A percentile compares a stretch with the other conserved stretches of the same genome.
phyloP scores from a whole-genome alignment of 2,797 vertebrate species.

The Alectoris magna region DNA sequence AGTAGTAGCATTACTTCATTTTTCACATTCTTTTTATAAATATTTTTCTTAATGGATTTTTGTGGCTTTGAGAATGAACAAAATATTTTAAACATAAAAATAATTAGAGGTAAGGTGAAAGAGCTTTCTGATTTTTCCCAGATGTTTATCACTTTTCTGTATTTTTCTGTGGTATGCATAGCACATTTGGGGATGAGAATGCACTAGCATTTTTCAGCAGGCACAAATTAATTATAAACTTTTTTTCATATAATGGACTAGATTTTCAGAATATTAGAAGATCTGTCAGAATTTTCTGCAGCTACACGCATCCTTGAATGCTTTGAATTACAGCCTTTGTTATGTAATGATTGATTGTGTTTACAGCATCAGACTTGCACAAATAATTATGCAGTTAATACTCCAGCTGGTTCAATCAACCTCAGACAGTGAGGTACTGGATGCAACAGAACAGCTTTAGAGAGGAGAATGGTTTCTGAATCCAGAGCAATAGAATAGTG shows the following conservation, averaged over 20 bases:
- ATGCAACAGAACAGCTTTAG: fast-evolving
- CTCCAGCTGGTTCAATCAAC: background rate
- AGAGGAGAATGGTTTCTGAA: background rate
- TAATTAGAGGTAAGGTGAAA: background rate
- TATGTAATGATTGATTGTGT: background rate
- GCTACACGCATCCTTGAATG: fast-evolving
- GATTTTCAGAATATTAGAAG: background rate
- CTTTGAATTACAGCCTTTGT: background rate
- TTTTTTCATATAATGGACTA: background rate
- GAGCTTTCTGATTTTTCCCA: background rate
- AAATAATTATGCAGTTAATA: background rate
- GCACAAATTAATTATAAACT: background rate
- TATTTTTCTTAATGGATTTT: background rate
- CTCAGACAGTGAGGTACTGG: background rate
- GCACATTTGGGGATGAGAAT: fast-evolving
- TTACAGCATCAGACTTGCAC: background rate
- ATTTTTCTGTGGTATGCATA: background rate
- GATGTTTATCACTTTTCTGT: background rate
- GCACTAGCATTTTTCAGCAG: background rate
- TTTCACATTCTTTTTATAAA: background rate
- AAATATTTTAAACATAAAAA: background rate
- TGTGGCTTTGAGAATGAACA: background rate
- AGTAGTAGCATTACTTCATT: background rate
- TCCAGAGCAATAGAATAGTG: background rate
- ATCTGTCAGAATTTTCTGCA: background rate